Evolutionary conservation across 2,888 invertebrate species (phyloP).

Genomic region (Macrosiphum euphorbiae): DNA sequence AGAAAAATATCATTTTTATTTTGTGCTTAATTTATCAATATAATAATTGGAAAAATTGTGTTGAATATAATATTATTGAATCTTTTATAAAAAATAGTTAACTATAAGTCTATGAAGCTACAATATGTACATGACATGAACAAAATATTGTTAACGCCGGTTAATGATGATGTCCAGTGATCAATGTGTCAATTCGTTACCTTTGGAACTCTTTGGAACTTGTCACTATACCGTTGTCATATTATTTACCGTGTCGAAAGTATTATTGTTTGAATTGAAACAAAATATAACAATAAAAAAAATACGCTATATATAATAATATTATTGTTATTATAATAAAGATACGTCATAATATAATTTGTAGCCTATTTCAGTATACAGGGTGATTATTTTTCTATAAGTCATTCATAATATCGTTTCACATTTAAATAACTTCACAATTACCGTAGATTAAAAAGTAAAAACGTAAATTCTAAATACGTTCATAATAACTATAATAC

Average conservation of each 20-base stretch:
- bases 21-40: not conserved
- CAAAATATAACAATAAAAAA: not conserved
- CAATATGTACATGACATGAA: not conserved
- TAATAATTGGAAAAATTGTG: not conserved
- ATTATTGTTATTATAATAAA: not conserved
- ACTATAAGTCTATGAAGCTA: not conserved
- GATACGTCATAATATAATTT: not conserved
- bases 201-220: not conserved
- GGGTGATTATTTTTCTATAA: not conserved
- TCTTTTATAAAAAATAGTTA: not conserved
- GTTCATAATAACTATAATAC: not conserved
- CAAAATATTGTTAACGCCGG: not conserved
- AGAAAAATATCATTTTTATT: not conserved
- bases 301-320: not conserved
- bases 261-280: conserved; percentile 24
- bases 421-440: not conserved
- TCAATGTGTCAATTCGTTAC: not conserved
- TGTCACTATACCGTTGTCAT: not conserved
- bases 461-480: not conserved
- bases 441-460: not conserved
- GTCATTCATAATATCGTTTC: not conserved
- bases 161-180: not conserved
- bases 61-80: not conserved
- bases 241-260: conserved; percentile 3
- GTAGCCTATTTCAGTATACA: not conserved